Percentiles rank a stretch among this genome's conserved stretches.
These are phyloP conservation scores for Lerista edwardsae DNA, from an alignment of 2,797 vertebrate genomes.

Conservation along the genomic window DNA sequence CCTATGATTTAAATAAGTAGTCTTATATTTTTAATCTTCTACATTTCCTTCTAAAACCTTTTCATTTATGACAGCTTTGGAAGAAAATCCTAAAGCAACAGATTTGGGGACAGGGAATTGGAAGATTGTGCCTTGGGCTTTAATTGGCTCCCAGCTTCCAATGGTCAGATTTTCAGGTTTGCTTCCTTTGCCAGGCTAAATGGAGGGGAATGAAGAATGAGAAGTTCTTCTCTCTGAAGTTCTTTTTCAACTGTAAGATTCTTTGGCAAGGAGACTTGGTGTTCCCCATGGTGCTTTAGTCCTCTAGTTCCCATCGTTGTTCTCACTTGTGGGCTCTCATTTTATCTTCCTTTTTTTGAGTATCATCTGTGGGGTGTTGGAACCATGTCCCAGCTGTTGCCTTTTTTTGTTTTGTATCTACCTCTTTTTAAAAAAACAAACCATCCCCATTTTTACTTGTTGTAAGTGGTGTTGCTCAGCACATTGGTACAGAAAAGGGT, in stretches of 20 bases:
- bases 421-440: not conserved
- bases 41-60: not conserved
- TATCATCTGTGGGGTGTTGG: not conserved
- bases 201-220: not conserved
- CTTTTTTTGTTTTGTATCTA: not conserved
- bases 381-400: too few relatives aligned
- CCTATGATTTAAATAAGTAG: too few relatives aligned
- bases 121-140: constrained; percentile 3
- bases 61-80: not conserved
- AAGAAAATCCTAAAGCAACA: constrained; percentile 10
- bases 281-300: not conserved
- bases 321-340: not conserved
- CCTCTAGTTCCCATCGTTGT: not conserved
- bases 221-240: not conserved
- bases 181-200: not conserved
- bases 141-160: constrained; percentile 14
- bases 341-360: not conserved
- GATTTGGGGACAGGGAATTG: constrained; percentile 1
- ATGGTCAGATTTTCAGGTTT: constrained; percentile 36
- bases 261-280: not conserved
- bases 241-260: not conserved
- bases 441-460: not conserved
- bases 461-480: too few relatives aligned
- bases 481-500: too few relatives aligned
- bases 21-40: not conserved